Conservation (phyloP, 2,888 invertebrate species). For the Beris morrisii region DNA sequence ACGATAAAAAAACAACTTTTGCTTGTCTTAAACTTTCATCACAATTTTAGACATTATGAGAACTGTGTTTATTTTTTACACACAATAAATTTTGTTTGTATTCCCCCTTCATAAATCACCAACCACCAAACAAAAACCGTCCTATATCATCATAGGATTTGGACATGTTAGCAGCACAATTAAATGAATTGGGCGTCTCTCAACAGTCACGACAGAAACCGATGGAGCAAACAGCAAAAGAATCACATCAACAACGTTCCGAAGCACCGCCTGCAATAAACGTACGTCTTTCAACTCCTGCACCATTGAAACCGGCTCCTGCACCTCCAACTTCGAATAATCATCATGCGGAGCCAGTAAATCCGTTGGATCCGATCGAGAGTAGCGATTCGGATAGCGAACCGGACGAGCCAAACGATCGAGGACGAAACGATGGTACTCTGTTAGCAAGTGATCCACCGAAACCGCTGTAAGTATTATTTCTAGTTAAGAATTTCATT, state of each 20-base stretch:
- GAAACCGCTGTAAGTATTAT: constrained; percentile 83
- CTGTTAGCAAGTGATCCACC: constrained; percentile 95
- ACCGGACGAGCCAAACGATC: constrained; percentile 77
- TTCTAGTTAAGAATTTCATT: constrained; percentile 7
- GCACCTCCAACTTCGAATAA: constrained; percentile 55
- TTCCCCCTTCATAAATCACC: constrained; percentile 29
- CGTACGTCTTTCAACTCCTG: constrained; percentile 43
- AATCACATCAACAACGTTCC: constrained; percentile 56
- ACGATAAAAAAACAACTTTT: background rate
- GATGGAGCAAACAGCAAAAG: constrained; percentile 15
- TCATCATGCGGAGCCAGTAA: constrained; percentile 55
- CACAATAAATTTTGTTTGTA: constrained; percentile 17
- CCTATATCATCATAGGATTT: constrained; percentile 73
- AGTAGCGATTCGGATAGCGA: constrained; percentile 82
- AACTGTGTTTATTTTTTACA: constrained; percentile 23
- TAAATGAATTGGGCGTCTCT: constrained; percentile 87
- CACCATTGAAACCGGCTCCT: constrained; percentile 50
- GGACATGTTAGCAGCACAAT: constrained; percentile 93
- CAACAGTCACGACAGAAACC: constrained; percentile 50
- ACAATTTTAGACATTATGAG: background rate
- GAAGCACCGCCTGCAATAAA: constrained; percentile 66
- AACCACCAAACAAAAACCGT: constrained; percentile 42
- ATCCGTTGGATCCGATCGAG: constrained; percentile 67
- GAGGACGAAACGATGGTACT: constrained; percentile 88
- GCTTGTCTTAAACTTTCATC: background rate